A percentile compares a stretch with the other conserved stretches of the same genome.
These are phyloP conservation scores for Gymnothorax reevesii DNA, from an alignment of 2,797 vertebrate species.

Conservation along the genomic window DNA sequence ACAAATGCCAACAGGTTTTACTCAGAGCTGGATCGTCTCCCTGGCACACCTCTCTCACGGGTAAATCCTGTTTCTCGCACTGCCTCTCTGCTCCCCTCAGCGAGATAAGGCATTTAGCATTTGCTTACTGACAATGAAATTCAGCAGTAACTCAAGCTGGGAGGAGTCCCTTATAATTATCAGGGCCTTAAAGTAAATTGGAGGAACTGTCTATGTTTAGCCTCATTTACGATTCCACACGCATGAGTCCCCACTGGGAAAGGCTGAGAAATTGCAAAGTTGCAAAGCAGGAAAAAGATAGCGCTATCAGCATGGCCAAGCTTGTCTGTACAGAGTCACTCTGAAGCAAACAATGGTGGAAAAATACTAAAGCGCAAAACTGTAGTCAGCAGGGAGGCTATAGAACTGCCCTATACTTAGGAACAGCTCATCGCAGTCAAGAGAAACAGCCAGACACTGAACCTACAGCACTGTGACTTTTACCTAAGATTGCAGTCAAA, in stretches of 20 bases:
- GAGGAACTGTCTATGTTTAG: constrained; percentile 11
- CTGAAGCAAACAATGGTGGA: background rate
- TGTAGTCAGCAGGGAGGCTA: background rate
- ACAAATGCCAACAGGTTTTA: no score
- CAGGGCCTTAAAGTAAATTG: background rate
- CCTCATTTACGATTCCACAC: constrained; percentile 22
- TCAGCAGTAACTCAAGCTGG: constrained; percentile 41
- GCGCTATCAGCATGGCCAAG: constrained; percentile 22
- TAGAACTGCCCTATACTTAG: background rate
- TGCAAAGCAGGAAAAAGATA: constrained; percentile 24
- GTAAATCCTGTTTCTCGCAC: no score
- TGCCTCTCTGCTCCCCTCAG: background rate
- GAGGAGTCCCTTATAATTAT: constrained; percentile 38
- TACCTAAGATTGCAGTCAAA: no score
- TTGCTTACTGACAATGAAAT: background rate
- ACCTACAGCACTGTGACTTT: no score
- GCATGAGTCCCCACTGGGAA: background rate
- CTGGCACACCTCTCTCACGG: no score
- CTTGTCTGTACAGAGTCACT: constrained; percentile 14
- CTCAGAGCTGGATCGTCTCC: no score
- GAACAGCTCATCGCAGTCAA: background rate
- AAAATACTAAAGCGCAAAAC: background rate
- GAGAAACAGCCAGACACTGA: no score
- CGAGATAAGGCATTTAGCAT: constrained; percentile 22
- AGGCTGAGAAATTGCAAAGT: constrained; percentile 13